Evolutionary conservation across 2,888 invertebrate species (phyloP).

Genomic region (Diloba caeruleocephala): DNA sequence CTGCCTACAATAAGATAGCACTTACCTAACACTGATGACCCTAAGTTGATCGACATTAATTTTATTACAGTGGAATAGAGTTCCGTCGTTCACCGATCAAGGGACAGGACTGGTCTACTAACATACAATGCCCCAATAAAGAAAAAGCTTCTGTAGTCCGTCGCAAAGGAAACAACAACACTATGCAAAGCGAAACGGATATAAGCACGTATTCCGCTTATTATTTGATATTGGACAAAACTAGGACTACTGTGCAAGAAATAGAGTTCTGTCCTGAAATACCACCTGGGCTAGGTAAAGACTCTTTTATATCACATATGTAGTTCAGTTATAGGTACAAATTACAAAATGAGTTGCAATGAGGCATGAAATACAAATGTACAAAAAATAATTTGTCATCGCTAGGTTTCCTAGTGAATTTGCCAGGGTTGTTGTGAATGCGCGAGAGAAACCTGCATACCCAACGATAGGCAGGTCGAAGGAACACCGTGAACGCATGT

Average conservation of each 20-base stretch:
- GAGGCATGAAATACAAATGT: too few species aligned
- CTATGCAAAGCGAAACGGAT: background rate
- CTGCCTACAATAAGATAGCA: too few species aligned
- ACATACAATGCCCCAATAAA: background rate
- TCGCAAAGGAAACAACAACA: background rate
- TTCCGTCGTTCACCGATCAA: conserved; percentile 1
- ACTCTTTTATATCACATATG: background rate
- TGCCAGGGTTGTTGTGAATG: too few species aligned
- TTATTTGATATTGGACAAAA: background rate
- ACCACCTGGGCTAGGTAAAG: conserved; percentile 58
- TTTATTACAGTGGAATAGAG: conserved; percentile 4
- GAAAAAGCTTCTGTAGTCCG: background rate
- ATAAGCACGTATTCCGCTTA: background rate
- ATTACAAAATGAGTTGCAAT: background rate
- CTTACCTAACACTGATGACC: too few species aligned
- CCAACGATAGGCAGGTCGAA: too few species aligned
- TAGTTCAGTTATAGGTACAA: background rate
- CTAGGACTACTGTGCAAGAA: background rate
- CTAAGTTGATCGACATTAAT: too few species aligned
- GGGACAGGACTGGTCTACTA: background rate
- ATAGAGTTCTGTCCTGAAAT: conserved; percentile 48
- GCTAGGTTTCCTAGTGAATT: too few species aligned
- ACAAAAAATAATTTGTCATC: too few species aligned
- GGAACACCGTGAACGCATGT: too few species aligned
- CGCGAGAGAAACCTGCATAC: too few species aligned